A percentile compares a stretch with the other conserved stretches of the same genome.
These are phyloP conservation scores for Perithous albicinctus DNA, from an alignment of 2,888 invertebrate species.

Conservation along the genomic window DNA sequence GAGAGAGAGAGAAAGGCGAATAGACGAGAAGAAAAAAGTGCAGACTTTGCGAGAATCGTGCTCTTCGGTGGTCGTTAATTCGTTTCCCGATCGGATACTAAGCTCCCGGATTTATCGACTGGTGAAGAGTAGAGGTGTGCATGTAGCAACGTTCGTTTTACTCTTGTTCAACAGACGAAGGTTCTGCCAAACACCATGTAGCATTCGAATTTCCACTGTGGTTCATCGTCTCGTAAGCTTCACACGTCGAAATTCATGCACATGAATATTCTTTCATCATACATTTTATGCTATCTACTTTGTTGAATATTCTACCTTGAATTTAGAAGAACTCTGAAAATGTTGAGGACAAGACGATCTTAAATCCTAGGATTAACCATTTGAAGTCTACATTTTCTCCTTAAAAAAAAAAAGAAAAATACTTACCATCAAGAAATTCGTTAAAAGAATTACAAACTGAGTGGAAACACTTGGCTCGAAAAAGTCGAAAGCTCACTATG, in stretches of 20 bases:
- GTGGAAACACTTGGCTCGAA: too few relatives aligned
- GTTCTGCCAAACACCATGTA: conserved; percentile 46
- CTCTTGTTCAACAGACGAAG: conserved; percentile 55
- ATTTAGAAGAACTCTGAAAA: not conserved
- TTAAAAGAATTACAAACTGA: too few relatives aligned
- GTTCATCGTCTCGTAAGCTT: conserved; percentile 34
- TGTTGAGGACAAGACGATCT: too few relatives aligned
- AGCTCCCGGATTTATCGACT: conserved; percentile 67
- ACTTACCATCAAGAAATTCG: too few relatives aligned
- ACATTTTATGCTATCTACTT: not conserved
- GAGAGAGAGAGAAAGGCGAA: conserved; percentile 21
- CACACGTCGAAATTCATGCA: not conserved
- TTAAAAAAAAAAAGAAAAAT: too few relatives aligned
- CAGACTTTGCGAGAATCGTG: conserved; percentile 67
- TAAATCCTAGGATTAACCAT: too few relatives aligned
- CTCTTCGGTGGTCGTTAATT: conserved; percentile 67
- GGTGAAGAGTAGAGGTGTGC: conserved; percentile 23
- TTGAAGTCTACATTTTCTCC: too few relatives aligned
- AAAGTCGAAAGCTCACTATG: too few relatives aligned
- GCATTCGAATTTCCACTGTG: conserved; percentile 51
- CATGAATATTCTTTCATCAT: not conserved
- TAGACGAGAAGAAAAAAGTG: conserved; percentile 47
- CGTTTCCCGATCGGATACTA: conserved; percentile 67
- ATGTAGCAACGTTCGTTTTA: conserved; percentile 40
- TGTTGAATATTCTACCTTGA: not conserved